Percentiles rank a stretch among this genome's conserved stretches.
Conservation (phyloP, 2,888 invertebrate genomes). For the Clepsis dumicolana region DNA sequence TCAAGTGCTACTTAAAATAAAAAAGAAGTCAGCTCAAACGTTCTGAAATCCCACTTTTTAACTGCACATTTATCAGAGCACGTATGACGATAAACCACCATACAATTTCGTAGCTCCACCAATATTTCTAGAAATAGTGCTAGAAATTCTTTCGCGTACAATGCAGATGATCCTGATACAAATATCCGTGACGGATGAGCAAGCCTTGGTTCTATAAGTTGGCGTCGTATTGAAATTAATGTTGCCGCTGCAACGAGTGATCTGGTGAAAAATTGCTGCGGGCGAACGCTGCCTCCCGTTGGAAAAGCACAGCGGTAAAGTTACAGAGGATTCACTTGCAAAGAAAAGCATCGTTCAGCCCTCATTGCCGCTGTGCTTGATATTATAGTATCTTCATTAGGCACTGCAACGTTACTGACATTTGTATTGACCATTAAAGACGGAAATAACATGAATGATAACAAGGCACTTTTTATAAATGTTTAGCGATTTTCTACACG, state of each 20-base stretch:
- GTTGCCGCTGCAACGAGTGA: conserved; percentile 47
- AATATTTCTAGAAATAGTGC: not conserved
- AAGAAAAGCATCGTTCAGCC: not conserved
- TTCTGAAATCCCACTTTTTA: not conserved
- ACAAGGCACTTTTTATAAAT: too few relatives aligned
- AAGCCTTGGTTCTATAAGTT: conserved; percentile 16
- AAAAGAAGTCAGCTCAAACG: too few relatives aligned
- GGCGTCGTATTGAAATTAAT: conserved; percentile 50
- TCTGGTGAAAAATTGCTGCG: conserved; percentile 55
- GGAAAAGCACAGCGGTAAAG: not conserved
- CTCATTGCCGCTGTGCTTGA: too few relatives aligned
- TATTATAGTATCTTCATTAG: too few relatives aligned
- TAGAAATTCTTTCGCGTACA: conserved; percentile 9
- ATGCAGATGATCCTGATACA: conserved; percentile 20
- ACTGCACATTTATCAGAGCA: not conserved
- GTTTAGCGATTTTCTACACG: too few relatives aligned
- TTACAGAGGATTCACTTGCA: not conserved
- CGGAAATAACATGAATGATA: too few relatives aligned
- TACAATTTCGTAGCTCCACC: not conserved
- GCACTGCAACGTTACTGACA: too few relatives aligned
- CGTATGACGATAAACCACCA: not conserved
- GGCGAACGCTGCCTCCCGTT: conserved; percentile 34
- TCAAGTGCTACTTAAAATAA: too few relatives aligned
- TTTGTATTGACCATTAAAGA: too few relatives aligned
- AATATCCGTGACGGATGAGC: conserved; percentile 13